phyloP scores from a whole-genome alignment of 2,113 vertebrate species.

The Lycaon pictus region DNA sequence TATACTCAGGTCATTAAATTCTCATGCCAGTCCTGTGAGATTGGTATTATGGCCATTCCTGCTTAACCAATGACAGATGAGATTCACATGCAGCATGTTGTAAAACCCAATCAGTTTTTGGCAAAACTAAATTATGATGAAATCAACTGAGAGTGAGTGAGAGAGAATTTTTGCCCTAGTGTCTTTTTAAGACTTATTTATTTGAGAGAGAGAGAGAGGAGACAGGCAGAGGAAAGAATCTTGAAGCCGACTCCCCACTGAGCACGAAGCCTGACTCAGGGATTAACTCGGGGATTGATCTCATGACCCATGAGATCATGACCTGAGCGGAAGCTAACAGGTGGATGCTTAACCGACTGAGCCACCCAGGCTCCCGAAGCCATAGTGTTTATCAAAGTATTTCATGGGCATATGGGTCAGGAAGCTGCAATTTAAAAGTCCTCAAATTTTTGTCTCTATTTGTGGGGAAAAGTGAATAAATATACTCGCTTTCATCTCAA shows the following conservation, averaged over 20 bases:
- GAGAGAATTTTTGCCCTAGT: neutral
- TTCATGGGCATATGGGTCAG: neutral
- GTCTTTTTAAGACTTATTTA: neutral
- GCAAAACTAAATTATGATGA: conserved; percentile 23
- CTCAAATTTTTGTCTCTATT: conserved; percentile 28
- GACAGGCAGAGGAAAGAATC: neutral
- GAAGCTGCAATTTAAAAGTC: neutral
- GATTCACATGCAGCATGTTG: neutral
- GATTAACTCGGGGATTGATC: neutral
- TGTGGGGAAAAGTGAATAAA: neutral
- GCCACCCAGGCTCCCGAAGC: neutral
- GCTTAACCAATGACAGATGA: neutral
- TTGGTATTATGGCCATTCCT: neutral
- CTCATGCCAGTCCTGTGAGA: neutral
- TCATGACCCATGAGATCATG: neutral
- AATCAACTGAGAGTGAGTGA: neutral
- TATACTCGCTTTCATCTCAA: neutral
- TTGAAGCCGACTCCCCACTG: neutral
- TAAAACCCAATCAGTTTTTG: neutral
- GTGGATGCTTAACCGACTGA: neutral
- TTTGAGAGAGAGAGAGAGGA: neutral
- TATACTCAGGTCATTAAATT: neutral
- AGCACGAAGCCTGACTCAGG: neutral
- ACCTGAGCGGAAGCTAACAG: neutral
- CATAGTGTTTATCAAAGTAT: neutral